Evolutionary conservation across 2,888 invertebrate genomes (phyloP).

Genomic region (Clistopyga incitator): DNA sequence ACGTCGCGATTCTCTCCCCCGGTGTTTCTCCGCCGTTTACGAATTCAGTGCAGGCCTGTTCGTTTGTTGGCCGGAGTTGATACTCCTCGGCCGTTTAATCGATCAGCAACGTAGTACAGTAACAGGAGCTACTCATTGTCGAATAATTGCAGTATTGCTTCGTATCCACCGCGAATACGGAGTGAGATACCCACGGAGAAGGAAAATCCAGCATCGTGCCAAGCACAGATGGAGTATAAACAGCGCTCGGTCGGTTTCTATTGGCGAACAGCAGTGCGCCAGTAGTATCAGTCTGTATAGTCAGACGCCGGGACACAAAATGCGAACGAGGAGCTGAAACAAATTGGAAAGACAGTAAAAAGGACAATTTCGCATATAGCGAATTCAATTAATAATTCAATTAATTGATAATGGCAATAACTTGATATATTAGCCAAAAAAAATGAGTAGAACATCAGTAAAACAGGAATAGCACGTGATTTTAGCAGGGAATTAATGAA

Average conservation of each 20-base stretch:
- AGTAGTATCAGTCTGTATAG: neutral
- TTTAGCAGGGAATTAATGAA: too few relatives aligned
- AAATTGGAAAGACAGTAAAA: neutral
- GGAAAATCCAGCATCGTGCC: neutral
- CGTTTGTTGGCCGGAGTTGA: slow-evolving; percentile 17
- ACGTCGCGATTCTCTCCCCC: slow-evolving; percentile 1
- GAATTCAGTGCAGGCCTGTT: slow-evolving; percentile 49
- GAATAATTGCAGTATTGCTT: slow-evolving; percentile 63
- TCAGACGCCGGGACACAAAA: neutral
- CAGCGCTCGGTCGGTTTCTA: slow-evolving; percentile 3
- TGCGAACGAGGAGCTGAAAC: neutral
- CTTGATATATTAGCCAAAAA: too few relatives aligned
- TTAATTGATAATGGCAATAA: too few relatives aligned
- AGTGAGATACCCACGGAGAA: neutral
- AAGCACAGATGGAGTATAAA: neutral
- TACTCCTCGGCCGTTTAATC: slow-evolving; percentile 56
- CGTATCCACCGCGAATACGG: slow-evolving; percentile 2
- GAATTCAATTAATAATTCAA: neutral
- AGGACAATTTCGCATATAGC: neutral
- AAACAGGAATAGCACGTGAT: too few relatives aligned
- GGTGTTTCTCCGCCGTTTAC: slow-evolving; percentile 20
- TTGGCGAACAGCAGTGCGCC: slow-evolving; percentile 10
- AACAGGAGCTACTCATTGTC: slow-evolving; percentile 50
- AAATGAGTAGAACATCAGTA: too few relatives aligned
- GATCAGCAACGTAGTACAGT: slow-evolving; percentile 33